phyloP scores from a whole-genome alignment of 2,113 vertebrate species.

The Caretta caretta region DNA sequence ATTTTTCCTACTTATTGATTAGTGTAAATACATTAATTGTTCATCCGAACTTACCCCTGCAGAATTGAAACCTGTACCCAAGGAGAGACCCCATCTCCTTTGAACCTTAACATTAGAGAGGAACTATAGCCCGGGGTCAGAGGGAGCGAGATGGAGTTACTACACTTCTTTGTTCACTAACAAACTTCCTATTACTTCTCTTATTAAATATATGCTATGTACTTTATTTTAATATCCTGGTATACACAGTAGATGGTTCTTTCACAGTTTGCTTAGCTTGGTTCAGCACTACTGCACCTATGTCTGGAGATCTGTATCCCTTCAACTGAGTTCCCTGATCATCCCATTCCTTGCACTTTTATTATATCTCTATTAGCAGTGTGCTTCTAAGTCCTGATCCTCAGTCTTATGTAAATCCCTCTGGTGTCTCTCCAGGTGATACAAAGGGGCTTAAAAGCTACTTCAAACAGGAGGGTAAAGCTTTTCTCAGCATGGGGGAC shows the following conservation, averaged over 20 bases:
- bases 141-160: fast-evolving
- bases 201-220: neutral
- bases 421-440: neutral
- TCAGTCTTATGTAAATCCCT: neutral
- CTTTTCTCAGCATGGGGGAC: neutral
- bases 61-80: neutral
- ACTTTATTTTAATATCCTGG: neutral
- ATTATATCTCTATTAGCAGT: neutral
- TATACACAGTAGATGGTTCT: neutral
- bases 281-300: neutral
- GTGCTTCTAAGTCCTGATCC: neutral
- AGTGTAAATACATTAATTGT: neutral
- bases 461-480: neutral
- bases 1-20: neutral
- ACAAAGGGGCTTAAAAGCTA: neutral
- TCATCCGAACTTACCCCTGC: neutral
- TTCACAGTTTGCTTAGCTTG: neutral
- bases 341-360: no score
- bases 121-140: neutral
- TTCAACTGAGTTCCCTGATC: no score
- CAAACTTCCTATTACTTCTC: neutral
- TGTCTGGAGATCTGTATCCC: neutral
- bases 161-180: neutral
- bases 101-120: neutral
- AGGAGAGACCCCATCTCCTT: neutral